Conservation (phyloP, 1,140 invertebrate genomes). For the Eriocheir sinensis region DNA sequence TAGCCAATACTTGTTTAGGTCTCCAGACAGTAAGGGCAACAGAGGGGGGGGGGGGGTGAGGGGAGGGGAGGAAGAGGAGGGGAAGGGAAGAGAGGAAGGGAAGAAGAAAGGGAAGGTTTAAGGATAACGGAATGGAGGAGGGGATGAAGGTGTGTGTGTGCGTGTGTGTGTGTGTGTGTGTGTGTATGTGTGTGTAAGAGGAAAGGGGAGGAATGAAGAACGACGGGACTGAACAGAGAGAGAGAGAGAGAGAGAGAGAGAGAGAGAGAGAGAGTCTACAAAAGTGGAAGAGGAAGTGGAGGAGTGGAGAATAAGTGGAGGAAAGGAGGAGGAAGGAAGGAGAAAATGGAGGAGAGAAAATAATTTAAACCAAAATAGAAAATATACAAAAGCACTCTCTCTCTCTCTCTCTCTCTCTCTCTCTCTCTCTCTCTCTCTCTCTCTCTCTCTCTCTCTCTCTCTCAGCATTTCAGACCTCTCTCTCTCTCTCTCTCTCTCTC, state of each 20-base stretch:
- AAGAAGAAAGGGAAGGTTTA: too few species aligned
- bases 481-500: too few species aligned
- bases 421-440: too few species aligned
- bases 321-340: too few species aligned
- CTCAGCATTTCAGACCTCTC: too few species aligned
- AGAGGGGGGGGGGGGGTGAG: not conserved
- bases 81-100: not conserved
- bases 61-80: not conserved
- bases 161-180: too few species aligned
- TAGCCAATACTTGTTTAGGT: conserved; percentile 17
- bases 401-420: not conserved
- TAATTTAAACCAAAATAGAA: not conserved
- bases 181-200: not conserved
- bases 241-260: not conserved
- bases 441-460: not conserved
- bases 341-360: not conserved
- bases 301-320: not conserved
- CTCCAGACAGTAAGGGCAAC: not conserved
- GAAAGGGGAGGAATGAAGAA: not conserved
- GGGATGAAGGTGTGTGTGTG: not conserved
- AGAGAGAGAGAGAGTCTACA: conserved; percentile 20
- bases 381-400: not conserved
- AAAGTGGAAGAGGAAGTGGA: not conserved
- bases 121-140: not conserved
- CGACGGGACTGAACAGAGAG: not conserved